Percentiles rank a stretch among this genome's conserved stretches.
These are phyloP conservation scores for Neotragus moschatus DNA, from an alignment of 2,113 vertebrate species.

Conservation along the genomic window DNA sequence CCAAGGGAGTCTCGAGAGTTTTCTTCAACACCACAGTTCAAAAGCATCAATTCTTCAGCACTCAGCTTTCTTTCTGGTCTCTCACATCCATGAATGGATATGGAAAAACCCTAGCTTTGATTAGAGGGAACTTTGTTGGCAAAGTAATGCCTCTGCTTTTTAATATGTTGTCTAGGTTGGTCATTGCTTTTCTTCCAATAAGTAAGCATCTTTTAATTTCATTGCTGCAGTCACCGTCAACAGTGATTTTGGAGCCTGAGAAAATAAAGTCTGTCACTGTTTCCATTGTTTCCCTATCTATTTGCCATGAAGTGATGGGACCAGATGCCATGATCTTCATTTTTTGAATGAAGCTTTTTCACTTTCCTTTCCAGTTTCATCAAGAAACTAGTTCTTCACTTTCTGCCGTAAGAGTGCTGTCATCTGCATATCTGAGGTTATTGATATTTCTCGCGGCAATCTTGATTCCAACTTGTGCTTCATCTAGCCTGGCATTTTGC, in stretches of 20 bases:
- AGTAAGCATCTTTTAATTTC: neutral
- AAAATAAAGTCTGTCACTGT: neutral
- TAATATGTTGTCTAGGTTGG: neutral
- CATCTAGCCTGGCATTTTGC: neutral
- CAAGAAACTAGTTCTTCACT: neutral
- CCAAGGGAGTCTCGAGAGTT: neutral
- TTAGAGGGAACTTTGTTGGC: neutral
- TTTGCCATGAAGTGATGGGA: neutral
- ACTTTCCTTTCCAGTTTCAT: neutral
- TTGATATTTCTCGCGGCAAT: neutral
- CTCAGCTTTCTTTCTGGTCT: neutral
- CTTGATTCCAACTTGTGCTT: neutral
- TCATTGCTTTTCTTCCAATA: neutral
- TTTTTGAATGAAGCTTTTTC: neutral
- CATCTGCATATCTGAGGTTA: neutral
- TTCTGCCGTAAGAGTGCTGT: neutral
- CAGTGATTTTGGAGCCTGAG: neutral
- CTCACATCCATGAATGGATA: neutral
- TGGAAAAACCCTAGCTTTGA: neutral
- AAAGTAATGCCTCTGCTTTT: neutral
- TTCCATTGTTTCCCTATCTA: neutral
- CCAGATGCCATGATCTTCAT: neutral
- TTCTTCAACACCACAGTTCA: neutral
- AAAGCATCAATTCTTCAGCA: accelerated
- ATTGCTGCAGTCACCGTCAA: neutral